Conservation (phyloP, 2,113 vertebrate genomes). For the Epinephelus moara region DNA sequence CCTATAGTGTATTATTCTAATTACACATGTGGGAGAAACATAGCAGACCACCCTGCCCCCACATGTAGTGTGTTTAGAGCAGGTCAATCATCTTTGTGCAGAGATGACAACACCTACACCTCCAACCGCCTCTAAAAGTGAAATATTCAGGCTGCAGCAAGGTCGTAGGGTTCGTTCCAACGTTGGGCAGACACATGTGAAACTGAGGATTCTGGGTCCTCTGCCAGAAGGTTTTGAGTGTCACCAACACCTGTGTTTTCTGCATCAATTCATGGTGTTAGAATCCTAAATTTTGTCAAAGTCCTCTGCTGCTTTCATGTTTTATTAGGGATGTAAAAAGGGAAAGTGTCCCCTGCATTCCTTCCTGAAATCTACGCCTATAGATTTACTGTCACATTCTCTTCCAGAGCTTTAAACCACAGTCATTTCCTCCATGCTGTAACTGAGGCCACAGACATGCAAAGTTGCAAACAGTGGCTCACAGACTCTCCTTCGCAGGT, state of each 20-base stretch:
- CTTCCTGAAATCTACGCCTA: too few relatives aligned
- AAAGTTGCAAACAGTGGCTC: not conserved
- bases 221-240: too few relatives aligned
- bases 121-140: not conserved
- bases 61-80: not conserved
- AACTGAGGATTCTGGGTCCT: too few relatives aligned
- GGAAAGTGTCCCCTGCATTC: too few relatives aligned
- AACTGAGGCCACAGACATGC: not conserved
- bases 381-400: not conserved
- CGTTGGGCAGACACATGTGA: too few relatives aligned
- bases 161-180: too few relatives aligned
- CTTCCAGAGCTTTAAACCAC: not conserved
- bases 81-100: not conserved
- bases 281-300: too few relatives aligned
- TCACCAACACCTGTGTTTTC: too few relatives aligned
- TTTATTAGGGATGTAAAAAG: too few relatives aligned
- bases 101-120: not conserved
- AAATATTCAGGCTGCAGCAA: not conserved
- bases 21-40: not conserved
- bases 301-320: too few relatives aligned
- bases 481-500: constrained; percentile 2
- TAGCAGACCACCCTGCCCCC: not conserved
- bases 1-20: not conserved
- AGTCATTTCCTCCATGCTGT: not conserved
- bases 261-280: too few relatives aligned